Evolutionary conservation across 53 echinoderm and acorn worm species (phyloP), one percentile per base, ranked within the genome.

Genomic region (Echinometra lucunter): DNA sequence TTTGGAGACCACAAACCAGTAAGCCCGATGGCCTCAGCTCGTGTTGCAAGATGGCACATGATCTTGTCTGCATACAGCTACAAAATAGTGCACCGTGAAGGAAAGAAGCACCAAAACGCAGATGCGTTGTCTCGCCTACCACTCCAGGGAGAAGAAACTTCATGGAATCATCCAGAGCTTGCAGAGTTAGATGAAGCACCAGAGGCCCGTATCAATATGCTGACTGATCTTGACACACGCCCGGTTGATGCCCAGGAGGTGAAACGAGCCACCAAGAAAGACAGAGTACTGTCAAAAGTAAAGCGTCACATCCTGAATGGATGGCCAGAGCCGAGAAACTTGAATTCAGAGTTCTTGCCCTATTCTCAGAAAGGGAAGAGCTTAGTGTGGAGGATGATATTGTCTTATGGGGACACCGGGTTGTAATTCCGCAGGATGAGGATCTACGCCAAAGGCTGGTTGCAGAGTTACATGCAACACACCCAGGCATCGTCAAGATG

Each of bases 401-500:
- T 80, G 75, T 96, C 15, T 92, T 96, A 3, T 96, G 95, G 95
- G 93, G 94, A 45, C 93, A 89, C 21, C 66, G 95, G 25, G 94
- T 94, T 0, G 94, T 94, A 37, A 96, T 94, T 80, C 94, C 91
- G 3, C 13, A 74, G 89, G 94, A 94, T 44, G 21, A 60, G n/a
- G 90, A 92, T 6, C 16, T 88, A 42, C 88, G 88, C 10, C 88
- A 88, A 88, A 88, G 88, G n/a, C 53, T 88, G 12, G n/a, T 55
- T n/a, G 49, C 44, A 27, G 88, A 88, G 49, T 37, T 82, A 4
- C 67, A 67, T 67, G 28, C 72, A 11, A 95, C 96, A 45, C 96
- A 95, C 66, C 96, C 96, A 58, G 91, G 96, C 5, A 96, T 95
- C 7, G 94, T 96, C 8, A 96, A 95, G 74, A 96, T 95, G 96